Conservation (phyloP, 2,888 invertebrate genomes). For the Mesoligia furuncula region DNA sequence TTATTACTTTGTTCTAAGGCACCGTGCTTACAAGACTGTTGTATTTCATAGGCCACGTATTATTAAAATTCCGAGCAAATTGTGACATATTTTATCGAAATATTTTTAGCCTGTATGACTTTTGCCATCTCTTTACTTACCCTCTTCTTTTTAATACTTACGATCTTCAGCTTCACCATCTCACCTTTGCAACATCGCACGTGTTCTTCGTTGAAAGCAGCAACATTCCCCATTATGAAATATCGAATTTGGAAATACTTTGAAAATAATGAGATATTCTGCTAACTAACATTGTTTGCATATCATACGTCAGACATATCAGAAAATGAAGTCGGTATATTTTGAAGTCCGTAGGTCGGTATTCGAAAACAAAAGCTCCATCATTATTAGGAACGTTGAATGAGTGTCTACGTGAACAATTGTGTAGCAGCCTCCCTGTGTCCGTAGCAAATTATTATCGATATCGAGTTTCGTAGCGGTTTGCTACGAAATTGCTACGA, state of each 20-base stretch:
- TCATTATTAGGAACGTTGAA: slow-evolving; percentile 32
- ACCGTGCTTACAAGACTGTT: not conserved
- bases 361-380: slow-evolving; percentile 33
- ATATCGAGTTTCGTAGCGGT: slow-evolving; percentile 52
- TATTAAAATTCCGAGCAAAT: slow-evolving; percentile 17
- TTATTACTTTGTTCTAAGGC: not conserved
- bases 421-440: not conserved
- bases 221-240: not conserved
- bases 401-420: slow-evolving; percentile 14
- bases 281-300: not conserved
- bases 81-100: slow-evolving; percentile 3
- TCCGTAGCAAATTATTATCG: slow-evolving; percentile 34
- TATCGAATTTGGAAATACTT: slow-evolving; percentile 3
- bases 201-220: not conserved
- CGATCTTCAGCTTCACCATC: not conserved
- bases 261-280: slow-evolving; percentile 3
- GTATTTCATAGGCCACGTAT: not conserved
- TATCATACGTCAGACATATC: slow-evolving; percentile 8
- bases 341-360: not conserved
- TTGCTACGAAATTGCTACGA: slow-evolving; percentile 56
- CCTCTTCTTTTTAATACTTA: slow-evolving; percentile 27
- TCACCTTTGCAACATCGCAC: not conserved
- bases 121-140: slow-evolving; percentile 17
- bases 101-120: not conserved
- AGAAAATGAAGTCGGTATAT: not conserved